Evolutionary conservation across 2,113 vertebrate genomes (phyloP), one percentile per base, ranked within the genome.

Genomic region (Coturnix japonica): DNA sequence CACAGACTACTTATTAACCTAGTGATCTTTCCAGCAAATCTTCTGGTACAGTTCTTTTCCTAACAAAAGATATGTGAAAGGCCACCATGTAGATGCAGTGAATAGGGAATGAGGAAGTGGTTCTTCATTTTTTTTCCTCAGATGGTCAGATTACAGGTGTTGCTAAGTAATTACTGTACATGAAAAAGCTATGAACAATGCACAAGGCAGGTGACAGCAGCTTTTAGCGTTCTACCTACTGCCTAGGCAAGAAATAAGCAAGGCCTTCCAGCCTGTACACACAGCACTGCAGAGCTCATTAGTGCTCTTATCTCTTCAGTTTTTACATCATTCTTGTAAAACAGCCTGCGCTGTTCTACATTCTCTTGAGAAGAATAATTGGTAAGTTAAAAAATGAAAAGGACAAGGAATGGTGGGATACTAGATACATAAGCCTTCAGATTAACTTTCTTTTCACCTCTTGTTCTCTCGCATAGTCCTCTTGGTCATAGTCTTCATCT

Each of bases 401-500:
- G 28, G 54, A 56, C 54, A 56, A 73, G 17, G 72, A 73, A 28
- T 4, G 17, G 17, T 7, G 80, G 90, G 21, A 67, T n/a, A 1
- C 13, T 39, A 81, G 47, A 70, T 30, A 77, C 15, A 53, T 25
- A 79, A 65, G 75, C 2, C 20, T 35, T 78, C 26, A 72, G 21
- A 54, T 11, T 25, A 80, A 43, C 28, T 16, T 65, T 11, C 57
- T 80, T 80, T 67, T 96, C 81, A 98, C 98, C 98, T 98, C 98
- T 95, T 98, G 98, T 60, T 98, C 97, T 80, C 98, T 97, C 85
- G 97, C 98, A 75, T 98, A 98, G 82, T 98, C 98, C 73, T 98
- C 98, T 75, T 96, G 95, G 91, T 98, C 98, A 77, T 97, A 98
- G 11, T 98, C 97, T 61, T 96, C 96, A 46, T 98, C 98, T 71